These are phyloP conservation scores for Microcebus tavaratra DNA, from an alignment of 2,113 vertebrate genomes.

Conservation along the genomic window DNA sequence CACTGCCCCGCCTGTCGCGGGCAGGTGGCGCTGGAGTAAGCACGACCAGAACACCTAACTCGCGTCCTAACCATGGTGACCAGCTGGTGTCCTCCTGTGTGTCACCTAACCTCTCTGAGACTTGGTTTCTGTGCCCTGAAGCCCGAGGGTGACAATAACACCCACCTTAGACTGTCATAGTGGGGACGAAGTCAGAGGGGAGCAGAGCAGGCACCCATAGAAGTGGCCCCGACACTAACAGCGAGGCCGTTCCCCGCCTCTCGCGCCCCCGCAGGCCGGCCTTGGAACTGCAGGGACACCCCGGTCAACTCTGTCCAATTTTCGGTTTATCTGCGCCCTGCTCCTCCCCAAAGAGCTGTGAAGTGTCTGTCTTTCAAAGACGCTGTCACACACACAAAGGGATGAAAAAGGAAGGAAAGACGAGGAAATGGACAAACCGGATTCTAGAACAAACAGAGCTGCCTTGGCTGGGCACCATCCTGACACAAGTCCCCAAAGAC, in stretches of 20 bases:
- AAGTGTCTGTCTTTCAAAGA: neutral
- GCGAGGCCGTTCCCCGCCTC: no score
- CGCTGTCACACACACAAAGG: neutral
- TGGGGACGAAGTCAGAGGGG: neutral
- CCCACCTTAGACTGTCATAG: neutral
- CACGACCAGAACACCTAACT: neutral
- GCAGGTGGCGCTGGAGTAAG: neutral
- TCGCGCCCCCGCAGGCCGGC: neutral
- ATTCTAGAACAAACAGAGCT: neutral
- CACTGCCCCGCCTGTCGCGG: neutral
- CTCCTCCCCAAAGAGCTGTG: neutral
- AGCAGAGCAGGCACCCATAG: neutral
- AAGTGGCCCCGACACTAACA: accelerated
- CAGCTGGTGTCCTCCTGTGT: neutral
- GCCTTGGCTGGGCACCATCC: neutral
- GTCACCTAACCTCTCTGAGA: neutral
- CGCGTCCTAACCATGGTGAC: neutral
- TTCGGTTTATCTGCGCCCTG: neutral
- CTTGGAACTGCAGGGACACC: neutral
- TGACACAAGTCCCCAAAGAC: neutral
- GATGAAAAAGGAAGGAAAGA: neutral
- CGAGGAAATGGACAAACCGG: neutral
- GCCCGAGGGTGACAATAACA: neutral
- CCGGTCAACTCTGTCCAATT: neutral
- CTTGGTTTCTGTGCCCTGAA: neutral